Evolutionary conservation across 2,797 vertebrate genomes (phyloP).

Genomic region (Myiotriccus ornatus): DNA sequence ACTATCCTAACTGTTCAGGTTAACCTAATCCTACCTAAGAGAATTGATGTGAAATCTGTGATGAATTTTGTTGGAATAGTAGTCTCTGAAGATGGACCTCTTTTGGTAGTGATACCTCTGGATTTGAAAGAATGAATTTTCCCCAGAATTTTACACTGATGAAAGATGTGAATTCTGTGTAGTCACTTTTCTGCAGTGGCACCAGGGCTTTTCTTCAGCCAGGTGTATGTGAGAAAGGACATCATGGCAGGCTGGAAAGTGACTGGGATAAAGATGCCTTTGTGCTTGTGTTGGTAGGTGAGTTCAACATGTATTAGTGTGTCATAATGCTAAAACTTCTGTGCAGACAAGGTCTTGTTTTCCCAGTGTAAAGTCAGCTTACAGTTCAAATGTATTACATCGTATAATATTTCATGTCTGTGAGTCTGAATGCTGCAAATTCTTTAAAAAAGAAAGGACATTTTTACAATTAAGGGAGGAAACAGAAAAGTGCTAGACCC

Average conservation of each 20-base stretch:
- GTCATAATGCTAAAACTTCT: background rate
- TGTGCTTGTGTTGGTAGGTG: background rate
- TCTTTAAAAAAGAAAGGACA: background rate
- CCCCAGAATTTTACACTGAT: background rate
- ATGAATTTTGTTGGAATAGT: background rate
- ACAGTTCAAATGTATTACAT: background rate
- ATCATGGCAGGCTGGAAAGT: background rate
- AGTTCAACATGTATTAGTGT: background rate
- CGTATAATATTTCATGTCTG: rapidly evolving
- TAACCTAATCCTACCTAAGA: background rate
- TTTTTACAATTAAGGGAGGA: background rate
- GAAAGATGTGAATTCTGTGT: background rate
- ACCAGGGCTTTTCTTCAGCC: background rate
- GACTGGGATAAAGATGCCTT: background rate
- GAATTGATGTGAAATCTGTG: background rate
- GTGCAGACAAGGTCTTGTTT: background rate
- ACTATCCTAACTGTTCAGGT: background rate
- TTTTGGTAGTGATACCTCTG: background rate
- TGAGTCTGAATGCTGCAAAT: background rate
- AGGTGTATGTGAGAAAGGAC: background rate
- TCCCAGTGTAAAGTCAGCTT: background rate
- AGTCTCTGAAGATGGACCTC: background rate
- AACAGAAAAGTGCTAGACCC: background rate
- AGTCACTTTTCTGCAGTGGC: background rate
- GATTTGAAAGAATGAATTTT: background rate